Conservation (phyloP, 2,888 invertebrate genomes). For the Strigamia crassipes region DNA sequence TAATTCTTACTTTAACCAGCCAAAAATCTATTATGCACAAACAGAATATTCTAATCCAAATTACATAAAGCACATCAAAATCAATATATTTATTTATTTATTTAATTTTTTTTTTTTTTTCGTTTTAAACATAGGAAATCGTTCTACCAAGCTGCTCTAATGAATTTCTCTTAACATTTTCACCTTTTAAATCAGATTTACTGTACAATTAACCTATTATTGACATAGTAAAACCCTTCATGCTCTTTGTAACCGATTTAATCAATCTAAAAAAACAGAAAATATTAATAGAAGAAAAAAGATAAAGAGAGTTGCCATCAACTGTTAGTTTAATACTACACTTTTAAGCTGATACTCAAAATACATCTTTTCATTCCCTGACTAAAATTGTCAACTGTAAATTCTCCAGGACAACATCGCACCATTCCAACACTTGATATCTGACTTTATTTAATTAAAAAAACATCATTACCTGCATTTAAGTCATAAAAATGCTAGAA, state of each 20-base stretch:
- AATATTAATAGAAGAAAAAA: neutral
- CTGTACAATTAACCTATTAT: slow-evolving; percentile 29
- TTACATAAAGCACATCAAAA: slow-evolving; percentile 17
- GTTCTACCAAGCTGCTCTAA: slow-evolving; percentile 14
- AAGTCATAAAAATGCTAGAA: neutral
- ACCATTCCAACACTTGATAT: too few species aligned
- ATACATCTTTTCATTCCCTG: neutral
- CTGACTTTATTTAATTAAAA: neutral
- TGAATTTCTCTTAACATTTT: neutral
- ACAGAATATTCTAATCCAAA: neutral
- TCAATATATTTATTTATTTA: too few species aligned
- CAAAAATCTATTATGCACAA: slow-evolving; percentile 10
- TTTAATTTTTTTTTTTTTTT: neutral
- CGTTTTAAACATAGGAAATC: neutral
- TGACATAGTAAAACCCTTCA: neutral
- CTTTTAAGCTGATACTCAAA: too few species aligned
- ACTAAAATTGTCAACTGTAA: neutral
- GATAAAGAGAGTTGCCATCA: neutral
- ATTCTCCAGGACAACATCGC: too few species aligned
- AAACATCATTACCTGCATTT: neutral
- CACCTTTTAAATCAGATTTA: neutral
- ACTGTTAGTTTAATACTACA: neutral
- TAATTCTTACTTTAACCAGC: neutral
- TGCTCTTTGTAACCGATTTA: neutral
- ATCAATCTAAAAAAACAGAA: neutral